phyloP scores from a whole-genome alignment of 2,888 invertebrate species.

The Smittia aterrima region DNA sequence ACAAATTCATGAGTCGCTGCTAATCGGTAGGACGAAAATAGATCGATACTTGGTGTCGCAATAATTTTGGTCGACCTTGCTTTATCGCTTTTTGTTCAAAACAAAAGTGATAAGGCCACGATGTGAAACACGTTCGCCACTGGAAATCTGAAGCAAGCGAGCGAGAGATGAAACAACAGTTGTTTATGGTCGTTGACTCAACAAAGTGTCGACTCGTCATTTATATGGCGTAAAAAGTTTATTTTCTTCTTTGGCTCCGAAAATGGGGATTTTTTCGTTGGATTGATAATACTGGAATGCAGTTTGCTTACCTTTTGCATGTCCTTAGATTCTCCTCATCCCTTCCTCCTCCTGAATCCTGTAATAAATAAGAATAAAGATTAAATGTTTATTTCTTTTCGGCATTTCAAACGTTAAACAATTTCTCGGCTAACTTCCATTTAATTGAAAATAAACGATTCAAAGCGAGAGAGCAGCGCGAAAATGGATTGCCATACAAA shows the following conservation, averaged over 20 bases:
- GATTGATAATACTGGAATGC: too few species aligned
- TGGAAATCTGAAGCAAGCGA: not conserved
- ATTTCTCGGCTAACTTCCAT: constrained; percentile 11
- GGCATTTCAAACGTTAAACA: not conserved
- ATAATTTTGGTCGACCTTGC: constrained; percentile 5
- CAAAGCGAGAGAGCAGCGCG: constrained; percentile 26
- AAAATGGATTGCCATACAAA: not conserved
- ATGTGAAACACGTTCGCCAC: not conserved
- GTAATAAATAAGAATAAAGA: constrained; percentile 8
- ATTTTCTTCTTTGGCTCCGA: not conserved
- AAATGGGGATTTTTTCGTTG: not conserved
- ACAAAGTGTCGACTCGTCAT: constrained; percentile 1
- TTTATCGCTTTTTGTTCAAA: not conserved
- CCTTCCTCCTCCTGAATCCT: constrained; percentile 30
- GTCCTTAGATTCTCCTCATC: constrained; percentile 25
- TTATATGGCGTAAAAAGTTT: not conserved
- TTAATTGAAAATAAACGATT: constrained; percentile 30
- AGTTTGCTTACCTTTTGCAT: constrained; percentile 38
- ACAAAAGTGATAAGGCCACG: not conserved
- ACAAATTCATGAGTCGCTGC: too few species aligned
- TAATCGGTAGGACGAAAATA: too few species aligned
- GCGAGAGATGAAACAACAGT: not conserved
- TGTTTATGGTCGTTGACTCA: constrained; percentile 6
- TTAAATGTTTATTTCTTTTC: not conserved
- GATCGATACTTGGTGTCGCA: not conserved